Conservation (phyloP, 2,113 vertebrate species). For the Hipposideros armiger region DNA sequence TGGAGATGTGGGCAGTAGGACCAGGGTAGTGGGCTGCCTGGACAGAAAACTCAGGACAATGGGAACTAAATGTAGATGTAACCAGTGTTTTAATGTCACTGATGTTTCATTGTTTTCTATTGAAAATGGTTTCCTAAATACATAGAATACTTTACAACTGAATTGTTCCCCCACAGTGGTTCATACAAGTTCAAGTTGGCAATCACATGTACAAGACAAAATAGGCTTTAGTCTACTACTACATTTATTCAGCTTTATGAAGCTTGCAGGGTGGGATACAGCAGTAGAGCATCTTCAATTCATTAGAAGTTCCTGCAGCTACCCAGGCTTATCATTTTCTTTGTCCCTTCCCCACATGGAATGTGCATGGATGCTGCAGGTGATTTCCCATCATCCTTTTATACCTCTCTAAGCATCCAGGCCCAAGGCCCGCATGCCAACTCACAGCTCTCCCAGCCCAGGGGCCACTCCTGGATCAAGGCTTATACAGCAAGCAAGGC, state of each 20-base stretch:
- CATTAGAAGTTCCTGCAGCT: not conserved
- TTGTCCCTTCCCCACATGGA: not conserved
- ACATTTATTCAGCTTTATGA: not conserved
- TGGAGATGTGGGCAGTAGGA: not conserved
- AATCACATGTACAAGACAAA: not conserved
- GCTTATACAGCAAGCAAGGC: not conserved
- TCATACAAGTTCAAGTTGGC: not conserved
- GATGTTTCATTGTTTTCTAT: not conserved
- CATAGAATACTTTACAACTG: not conserved
- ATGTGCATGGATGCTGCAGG: not conserved
- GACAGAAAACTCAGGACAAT: not conserved
- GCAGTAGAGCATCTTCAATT: not conserved
- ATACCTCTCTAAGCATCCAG: too few species aligned
- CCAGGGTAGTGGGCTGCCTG: not conserved
- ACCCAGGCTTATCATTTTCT: not conserved
- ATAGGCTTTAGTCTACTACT: not conserved
- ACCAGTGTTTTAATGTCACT: not conserved
- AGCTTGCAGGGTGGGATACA: not conserved
- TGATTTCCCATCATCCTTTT: not conserved
- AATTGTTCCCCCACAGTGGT: not conserved
- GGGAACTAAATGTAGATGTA: not conserved
- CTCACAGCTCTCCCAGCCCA: not conserved
- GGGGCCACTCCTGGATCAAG: not conserved
- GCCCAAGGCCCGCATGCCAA: not conserved
- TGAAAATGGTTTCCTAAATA: not conserved